These are phyloP conservation scores for Petromus typicus DNA, from an alignment of 2,113 vertebrate genomes.

Conservation along the genomic window DNA sequence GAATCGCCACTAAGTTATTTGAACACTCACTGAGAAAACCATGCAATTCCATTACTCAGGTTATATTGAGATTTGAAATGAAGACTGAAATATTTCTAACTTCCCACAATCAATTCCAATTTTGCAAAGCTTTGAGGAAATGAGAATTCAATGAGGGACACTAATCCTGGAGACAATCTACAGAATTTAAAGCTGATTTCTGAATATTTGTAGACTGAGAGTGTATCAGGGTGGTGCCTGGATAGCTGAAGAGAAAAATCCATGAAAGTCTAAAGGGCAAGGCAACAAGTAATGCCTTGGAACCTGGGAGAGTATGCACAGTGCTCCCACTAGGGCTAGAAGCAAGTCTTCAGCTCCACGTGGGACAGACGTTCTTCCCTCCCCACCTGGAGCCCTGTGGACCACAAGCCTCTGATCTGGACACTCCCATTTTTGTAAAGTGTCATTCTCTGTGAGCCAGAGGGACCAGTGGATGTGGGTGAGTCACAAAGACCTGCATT, in stretches of 20 bases:
- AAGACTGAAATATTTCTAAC: constrained; percentile 51
- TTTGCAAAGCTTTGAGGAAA: constrained; percentile 53
- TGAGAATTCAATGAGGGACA: constrained; percentile 11
- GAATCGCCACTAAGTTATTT: constrained; percentile 21
- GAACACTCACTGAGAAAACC: constrained; percentile 43
- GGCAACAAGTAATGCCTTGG: background rate
- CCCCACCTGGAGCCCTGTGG: rapidly evolving
- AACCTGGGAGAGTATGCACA: background rate
- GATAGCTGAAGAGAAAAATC: background rate
- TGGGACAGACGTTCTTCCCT: background rate
- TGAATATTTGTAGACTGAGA: background rate
- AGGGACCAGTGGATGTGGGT: background rate
- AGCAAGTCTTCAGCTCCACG: background rate
- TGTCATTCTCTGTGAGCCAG: background rate
- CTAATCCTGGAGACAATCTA: constrained; percentile 4
- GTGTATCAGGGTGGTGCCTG: background rate
- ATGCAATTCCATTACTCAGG: constrained; percentile 15
- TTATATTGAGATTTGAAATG: constrained; percentile 57
- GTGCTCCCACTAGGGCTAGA: background rate
- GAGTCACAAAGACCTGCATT: background rate
- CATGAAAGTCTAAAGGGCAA: background rate
- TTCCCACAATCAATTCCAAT: constrained; percentile 57
- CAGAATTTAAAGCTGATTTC: background rate
- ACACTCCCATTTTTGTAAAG: background rate
- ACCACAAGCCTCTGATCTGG: background rate